Evolutionary conservation across 1,140 invertebrate genomes (phyloP).

Genomic region (Neuroterus valhalla): DNA sequence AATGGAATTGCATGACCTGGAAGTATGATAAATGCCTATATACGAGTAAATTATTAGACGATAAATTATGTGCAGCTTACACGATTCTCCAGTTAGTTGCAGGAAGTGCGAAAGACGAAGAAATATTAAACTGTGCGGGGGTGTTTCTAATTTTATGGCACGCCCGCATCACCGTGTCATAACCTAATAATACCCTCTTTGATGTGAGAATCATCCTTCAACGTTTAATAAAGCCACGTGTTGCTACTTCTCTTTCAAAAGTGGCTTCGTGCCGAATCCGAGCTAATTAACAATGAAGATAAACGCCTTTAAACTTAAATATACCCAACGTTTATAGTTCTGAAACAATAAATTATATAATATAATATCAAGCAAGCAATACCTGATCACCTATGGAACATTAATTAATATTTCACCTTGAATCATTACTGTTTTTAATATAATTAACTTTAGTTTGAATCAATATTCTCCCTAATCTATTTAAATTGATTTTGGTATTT

Average conservation of each 20-base stretch:
- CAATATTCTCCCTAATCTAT: no score
- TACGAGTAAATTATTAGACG: no score
- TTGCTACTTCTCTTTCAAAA: conserved; percentile 59
- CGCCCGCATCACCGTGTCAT: conserved; percentile 51
- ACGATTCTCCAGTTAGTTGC: conserved; percentile 2
- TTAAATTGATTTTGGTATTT: no score
- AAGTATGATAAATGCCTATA: no score
- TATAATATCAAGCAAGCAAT: neutral
- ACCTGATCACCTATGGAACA: neutral
- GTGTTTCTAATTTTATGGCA: conserved; percentile 59
- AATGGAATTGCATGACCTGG: no score
- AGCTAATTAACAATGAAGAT: conserved; percentile 26
- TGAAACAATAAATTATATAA: neutral
- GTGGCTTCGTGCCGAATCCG: conserved; percentile 25
- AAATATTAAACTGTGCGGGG: conserved; percentile 50
- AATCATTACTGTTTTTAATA: no score
- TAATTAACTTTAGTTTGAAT: no score
- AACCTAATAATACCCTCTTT: conserved; percentile 70
- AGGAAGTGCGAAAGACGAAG: conserved; percentile 37
- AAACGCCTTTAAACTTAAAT: neutral
- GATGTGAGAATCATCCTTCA: conserved; percentile 63
- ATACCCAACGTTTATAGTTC: neutral
- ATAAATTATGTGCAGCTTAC: neutral
- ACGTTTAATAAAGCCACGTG: conserved; percentile 62
- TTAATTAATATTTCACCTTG: neutral